Evolutionary conservation across 1,140 invertebrate species (phyloP).

Genomic region (Spodoptera litura): DNA sequence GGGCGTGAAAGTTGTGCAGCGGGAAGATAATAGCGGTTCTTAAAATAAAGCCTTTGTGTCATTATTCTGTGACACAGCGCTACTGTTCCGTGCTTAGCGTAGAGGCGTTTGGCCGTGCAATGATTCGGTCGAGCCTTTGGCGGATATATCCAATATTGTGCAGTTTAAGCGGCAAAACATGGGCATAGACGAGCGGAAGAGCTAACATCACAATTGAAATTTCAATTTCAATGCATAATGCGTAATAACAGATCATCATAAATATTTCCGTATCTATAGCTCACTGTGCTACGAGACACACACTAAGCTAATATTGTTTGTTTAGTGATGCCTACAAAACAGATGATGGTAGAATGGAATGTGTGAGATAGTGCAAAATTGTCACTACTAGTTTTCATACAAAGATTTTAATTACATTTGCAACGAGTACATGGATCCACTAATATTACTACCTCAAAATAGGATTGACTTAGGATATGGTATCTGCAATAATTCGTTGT

Average conservation of each 20-base stretch:
- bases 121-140: background rate
- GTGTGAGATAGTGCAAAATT: background rate
- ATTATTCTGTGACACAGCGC: slow-evolving; percentile 65
- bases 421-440: too few relatives aligned
- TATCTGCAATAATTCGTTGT: too few relatives aligned
- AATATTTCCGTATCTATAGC: background rate
- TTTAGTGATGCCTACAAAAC: background rate
- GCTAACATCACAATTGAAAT: background rate
- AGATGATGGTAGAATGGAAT: background rate
- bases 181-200: slow-evolving; percentile 15
- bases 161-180: slow-evolving; percentile 19
- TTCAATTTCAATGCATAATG: background rate
- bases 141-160: slow-evolving; percentile 28
- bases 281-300: background rate
- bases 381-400: too few relatives aligned
- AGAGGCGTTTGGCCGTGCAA: slow-evolving; percentile 6
- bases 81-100: slow-evolving; percentile 35
- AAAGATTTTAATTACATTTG: too few relatives aligned
- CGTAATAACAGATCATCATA: background rate
- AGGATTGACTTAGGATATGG: background rate
- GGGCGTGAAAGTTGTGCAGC: slow-evolving; percentile 59
- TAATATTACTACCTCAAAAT: too few relatives aligned
- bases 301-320: too few relatives aligned
- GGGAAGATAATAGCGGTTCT: slow-evolving; percentile 69
- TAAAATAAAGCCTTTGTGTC: slow-evolving; percentile 71